Evolutionary conservation across 2,797 vertebrate genomes (phyloP).

Genomic region (Oryzias dopingdopingensis): DNA sequence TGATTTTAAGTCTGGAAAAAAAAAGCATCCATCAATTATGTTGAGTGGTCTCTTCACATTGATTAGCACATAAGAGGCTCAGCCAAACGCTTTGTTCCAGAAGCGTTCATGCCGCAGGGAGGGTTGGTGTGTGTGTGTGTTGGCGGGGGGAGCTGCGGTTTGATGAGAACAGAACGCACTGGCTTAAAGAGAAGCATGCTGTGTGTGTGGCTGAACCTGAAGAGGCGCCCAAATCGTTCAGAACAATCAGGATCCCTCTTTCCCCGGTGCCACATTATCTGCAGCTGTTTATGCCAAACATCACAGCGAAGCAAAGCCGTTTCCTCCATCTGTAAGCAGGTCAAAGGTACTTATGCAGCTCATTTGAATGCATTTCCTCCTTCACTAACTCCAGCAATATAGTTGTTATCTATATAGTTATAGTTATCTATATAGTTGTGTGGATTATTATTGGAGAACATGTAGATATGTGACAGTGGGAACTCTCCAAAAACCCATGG

Average conservation of each 20-base stretch:
- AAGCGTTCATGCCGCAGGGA: constrained; percentile 13
- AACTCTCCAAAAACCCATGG: too few species aligned
- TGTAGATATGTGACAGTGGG: too few species aligned
- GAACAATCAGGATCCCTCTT: constrained; percentile 3
- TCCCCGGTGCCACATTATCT: neutral
- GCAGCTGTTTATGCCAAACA: constrained; percentile 10
- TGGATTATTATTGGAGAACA: too few species aligned
- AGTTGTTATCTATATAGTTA: too few species aligned
- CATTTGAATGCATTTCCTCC: neutral
- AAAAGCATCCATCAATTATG: constrained; percentile 51
- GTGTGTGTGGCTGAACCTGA: constrained; percentile 9
- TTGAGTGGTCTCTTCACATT: constrained; percentile 57
- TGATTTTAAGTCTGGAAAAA: neutral
- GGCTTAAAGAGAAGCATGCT: constrained; percentile 18
- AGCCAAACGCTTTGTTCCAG: constrained; percentile 50
- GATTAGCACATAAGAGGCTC: constrained; percentile 53
- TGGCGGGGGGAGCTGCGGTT: constrained; percentile 23
- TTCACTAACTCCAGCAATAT: too few species aligned
- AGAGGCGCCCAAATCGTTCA: constrained; percentile 8
- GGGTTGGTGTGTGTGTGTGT: constrained; percentile 6
- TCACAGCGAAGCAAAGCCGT: neutral
- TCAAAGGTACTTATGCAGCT: neutral
- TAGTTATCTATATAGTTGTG: too few species aligned
- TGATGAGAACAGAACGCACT: constrained; percentile 7
- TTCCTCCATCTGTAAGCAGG: constrained; percentile 3